phyloP scores from a whole-genome alignment of 2,888 invertebrate species.

The Lithophane semibrunnea region DNA sequence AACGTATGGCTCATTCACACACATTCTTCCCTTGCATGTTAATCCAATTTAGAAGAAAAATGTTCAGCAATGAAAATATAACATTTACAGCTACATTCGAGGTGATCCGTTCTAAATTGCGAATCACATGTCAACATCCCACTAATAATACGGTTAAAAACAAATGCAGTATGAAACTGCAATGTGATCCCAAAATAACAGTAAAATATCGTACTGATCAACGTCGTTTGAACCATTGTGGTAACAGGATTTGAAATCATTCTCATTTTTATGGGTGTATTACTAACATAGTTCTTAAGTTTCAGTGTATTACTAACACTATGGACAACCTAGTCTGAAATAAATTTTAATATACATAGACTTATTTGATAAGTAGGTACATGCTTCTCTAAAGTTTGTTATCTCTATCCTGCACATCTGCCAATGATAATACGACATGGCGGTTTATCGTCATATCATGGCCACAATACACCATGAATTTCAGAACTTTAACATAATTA shows the following conservation, averaged over 20 bases:
- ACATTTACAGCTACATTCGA: background rate
- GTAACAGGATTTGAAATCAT: background rate
- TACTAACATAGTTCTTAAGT: too few species aligned
- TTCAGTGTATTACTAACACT: too few species aligned
- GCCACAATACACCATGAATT: background rate
- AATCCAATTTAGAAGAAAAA: background rate
- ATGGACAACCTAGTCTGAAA: too few species aligned
- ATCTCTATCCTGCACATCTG: background rate
- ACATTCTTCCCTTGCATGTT: background rate
- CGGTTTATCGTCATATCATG: background rate
- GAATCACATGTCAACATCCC: background rate
- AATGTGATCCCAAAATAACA: background rate
- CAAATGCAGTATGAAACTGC: background rate
- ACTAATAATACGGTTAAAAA: background rate
- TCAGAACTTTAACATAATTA: conserved; percentile 5
- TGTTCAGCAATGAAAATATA: background rate
- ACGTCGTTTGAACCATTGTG: background rate
- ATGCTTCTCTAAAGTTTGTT: background rate
- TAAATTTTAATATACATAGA: background rate
- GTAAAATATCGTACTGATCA: background rate
- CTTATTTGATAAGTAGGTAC: background rate
- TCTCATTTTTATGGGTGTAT: background rate
- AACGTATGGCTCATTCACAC: too few species aligned
- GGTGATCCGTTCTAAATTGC: background rate
- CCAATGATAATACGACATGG: background rate